Percentiles rank a stretch among this genome's conserved stretches.
These are phyloP conservation scores for Rhagonycha fulva DNA, from an alignment of 2,888 invertebrate genomes.

Conservation along the genomic window DNA sequence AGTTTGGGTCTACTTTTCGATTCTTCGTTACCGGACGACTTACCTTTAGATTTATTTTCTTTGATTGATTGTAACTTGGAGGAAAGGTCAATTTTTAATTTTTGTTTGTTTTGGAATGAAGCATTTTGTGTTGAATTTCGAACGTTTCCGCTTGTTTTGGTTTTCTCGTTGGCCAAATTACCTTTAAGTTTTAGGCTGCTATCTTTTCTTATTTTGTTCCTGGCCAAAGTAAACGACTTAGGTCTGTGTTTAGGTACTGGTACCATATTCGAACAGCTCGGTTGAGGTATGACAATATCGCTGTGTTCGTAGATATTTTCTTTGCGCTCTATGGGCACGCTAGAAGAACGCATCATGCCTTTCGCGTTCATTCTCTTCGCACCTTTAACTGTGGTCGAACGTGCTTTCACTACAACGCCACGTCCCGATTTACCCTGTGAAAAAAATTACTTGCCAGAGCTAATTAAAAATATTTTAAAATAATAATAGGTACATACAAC, in stretches of 20 bases:
- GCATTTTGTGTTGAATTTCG: slow-evolving; percentile 20
- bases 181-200: slow-evolving; percentile 11
- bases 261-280: slow-evolving; percentile 41
- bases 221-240: slow-evolving; percentile 10
- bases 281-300: slow-evolving; percentile 35
- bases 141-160: slow-evolving; percentile 20
- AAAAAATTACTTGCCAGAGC: slow-evolving; percentile 49
- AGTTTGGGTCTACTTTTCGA: slow-evolving; percentile 41
- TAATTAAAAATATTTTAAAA: slow-evolving; percentile 17
- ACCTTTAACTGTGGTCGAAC: slow-evolving; percentile 35
- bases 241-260: slow-evolving; percentile 20
- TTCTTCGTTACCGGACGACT: slow-evolving; percentile 14
- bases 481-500: not conserved
- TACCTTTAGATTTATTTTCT: slow-evolving; percentile 21
- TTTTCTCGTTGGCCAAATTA: slow-evolving; percentile 12
- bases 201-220: slow-evolving; percentile 9
- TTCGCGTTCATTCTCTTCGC: slow-evolving; percentile 32
- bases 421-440: slow-evolving; percentile 48
- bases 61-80: slow-evolving; percentile 30
- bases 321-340: slow-evolving; percentile 47
- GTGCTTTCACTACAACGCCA: slow-evolving; percentile 40
- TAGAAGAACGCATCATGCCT: slow-evolving; percentile 31
- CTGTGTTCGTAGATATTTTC: slow-evolving; percentile 43
- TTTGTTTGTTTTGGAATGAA: slow-evolving; percentile 11
- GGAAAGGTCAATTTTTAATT: slow-evolving; percentile 21